A percentile compares a stretch with the other conserved stretches of the same genome.
Evolutionary conservation across 2,113 vertebrate genomes (phyloP).

Genomic region (Phylloscopus trochiloides): DNA sequence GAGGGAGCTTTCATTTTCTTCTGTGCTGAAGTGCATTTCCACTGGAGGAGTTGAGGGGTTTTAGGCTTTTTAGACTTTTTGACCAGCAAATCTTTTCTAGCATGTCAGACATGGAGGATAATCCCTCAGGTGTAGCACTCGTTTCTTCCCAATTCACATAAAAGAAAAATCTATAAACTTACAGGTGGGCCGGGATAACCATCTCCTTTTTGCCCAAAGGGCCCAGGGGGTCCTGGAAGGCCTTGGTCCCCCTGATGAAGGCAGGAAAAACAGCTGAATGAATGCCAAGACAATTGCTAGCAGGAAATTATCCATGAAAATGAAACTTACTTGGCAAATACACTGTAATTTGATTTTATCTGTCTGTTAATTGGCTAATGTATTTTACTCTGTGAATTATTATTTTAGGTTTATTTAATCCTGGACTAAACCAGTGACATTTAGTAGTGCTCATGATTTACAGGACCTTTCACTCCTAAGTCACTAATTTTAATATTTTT

Average conservation of each 20-base stretch:
- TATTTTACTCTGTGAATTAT: not conserved
- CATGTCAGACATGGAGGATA: not conserved
- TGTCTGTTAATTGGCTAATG: not conserved
- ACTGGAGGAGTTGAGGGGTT: not conserved
- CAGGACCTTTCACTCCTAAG: not conserved
- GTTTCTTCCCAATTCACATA: not conserved
- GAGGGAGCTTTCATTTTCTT: not conserved
- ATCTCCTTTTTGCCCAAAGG: slow-evolving; percentile 85
- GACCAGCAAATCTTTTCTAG: not conserved
- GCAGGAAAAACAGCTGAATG: not conserved
- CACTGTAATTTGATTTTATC: not conserved
- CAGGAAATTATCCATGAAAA: not conserved
- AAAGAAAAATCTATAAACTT: slow-evolving; percentile 49
- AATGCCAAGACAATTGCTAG: not conserved
- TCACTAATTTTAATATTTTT: not conserved
- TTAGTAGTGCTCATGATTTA: not conserved
- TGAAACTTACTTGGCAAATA: not conserved
- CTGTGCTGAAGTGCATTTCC: not conserved
- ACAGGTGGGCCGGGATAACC: slow-evolving; percentile 83
- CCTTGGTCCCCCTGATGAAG: slow-evolving; percentile 84
- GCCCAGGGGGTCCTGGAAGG: slow-evolving; percentile 76
- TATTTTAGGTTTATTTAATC: not conserved
- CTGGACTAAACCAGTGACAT: not conserved
- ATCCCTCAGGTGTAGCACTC: not conserved
- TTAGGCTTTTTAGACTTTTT: not conserved